Conservation (phyloP, 2,797 vertebrate species). For the Eurystomus glaucurus region DNA sequence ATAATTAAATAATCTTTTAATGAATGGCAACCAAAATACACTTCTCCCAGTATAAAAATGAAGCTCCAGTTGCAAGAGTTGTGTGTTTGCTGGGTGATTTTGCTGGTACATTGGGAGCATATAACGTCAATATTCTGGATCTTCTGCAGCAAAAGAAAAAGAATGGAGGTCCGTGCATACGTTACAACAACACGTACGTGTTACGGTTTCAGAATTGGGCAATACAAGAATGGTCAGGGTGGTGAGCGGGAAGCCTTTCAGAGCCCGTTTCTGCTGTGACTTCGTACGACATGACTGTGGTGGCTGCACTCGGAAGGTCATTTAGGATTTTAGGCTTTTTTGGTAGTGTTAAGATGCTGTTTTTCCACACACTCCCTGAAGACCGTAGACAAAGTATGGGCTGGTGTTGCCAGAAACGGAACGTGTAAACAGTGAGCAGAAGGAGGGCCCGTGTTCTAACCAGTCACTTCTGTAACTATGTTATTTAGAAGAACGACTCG, state of each 20-base stretch:
- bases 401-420: background rate
- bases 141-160: background rate
- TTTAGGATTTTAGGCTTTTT: background rate
- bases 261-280: background rate
- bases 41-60: background rate
- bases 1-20: background rate
- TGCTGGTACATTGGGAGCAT: background rate
- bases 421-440: background rate
- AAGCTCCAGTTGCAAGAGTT: background rate
- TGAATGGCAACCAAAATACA: background rate
- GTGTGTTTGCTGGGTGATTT: background rate
- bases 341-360: background rate
- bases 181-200: rapidly evolving
- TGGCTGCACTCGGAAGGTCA: background rate
- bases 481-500: background rate
- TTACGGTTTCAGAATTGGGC: background rate
- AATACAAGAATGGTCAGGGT: background rate
- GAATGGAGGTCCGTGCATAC: rapidly evolving
- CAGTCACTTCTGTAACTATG: background rate
- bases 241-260: background rate
- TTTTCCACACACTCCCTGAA: rapidly evolving
- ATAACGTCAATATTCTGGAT: background rate
- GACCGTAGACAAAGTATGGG: background rate
- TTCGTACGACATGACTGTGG: background rate
- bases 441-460: rapidly evolving